These are phyloP conservation scores for Philotrypesis tridentata DNA, from an alignment of 1,140 invertebrate species.

Conservation along the genomic window DNA sequence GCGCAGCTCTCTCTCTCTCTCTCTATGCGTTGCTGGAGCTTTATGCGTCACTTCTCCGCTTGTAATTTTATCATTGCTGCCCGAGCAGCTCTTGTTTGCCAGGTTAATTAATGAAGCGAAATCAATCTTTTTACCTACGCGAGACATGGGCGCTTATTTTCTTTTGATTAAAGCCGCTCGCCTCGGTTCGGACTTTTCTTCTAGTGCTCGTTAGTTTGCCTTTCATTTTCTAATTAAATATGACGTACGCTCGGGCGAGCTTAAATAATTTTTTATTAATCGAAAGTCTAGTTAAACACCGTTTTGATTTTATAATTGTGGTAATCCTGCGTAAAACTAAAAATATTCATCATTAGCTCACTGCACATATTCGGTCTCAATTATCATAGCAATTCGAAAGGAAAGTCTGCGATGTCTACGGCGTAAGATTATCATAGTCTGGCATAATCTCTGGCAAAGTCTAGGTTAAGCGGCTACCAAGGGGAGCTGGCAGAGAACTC, in stretches of 20 bases:
- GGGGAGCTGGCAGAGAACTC: background rate
- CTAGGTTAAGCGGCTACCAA: background rate
- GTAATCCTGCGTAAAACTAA: too few species aligned
- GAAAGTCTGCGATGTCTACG: background rate
- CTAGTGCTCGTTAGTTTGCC: background rate
- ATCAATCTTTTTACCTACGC: background rate
- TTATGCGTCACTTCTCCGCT: background rate
- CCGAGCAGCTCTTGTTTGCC: background rate
- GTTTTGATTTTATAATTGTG: too few species aligned
- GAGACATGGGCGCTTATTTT: background rate
- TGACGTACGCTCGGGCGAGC: background rate
- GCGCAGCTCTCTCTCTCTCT: background rate
- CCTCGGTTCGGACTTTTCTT: background rate
- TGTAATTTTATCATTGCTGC: background rate
- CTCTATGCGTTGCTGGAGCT: background rate
- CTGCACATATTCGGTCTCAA: too few species aligned
- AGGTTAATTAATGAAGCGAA: background rate
- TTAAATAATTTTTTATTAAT: background rate
- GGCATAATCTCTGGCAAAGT: conserved; percentile 11
- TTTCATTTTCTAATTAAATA: background rate
- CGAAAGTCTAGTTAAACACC: background rate
- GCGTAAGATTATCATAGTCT: conserved; percentile 40
- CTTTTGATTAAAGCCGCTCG: background rate
- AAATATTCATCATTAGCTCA: too few species aligned
- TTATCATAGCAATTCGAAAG: background rate